phyloP scores from a whole-genome alignment of 1,140 invertebrate species.

The Camponotus pennsylvanicus region DNA sequence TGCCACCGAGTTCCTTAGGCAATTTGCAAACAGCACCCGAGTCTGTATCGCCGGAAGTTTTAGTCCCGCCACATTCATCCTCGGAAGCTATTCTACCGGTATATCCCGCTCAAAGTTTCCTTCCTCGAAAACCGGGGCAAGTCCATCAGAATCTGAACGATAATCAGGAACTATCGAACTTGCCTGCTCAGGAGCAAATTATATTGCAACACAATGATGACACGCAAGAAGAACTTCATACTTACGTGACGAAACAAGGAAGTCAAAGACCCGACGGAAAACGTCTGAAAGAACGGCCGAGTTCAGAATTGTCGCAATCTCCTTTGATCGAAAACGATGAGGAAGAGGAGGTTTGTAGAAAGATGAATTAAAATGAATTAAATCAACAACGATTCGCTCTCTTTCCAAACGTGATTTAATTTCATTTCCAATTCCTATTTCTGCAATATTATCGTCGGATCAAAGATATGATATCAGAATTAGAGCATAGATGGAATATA shows the following conservation, averaged over 20 bases:
- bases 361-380: not conserved
- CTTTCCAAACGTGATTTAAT: constrained; percentile 2
- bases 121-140: constrained; percentile 61
- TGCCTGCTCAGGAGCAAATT: constrained; percentile 54
- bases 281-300: constrained; percentile 31
- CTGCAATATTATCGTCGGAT: constrained; percentile 28
- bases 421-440: constrained; percentile 22
- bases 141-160: constrained; percentile 47
- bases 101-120: constrained; percentile 80
- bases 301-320: constrained; percentile 2
- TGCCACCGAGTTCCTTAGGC: constrained; percentile 72
- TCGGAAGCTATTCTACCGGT: constrained; percentile 80
- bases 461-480: constrained; percentile 11
- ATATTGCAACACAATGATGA: constrained; percentile 43
- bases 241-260: constrained; percentile 42
- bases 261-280: constrained; percentile 38
- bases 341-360: constrained; percentile 76
- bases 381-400: constrained; percentile 6
- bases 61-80: constrained; percentile 77
- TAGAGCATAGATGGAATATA: constrained; percentile 28
- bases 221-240: constrained; percentile 19
- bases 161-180: constrained; percentile 37
- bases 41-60: constrained; percentile 70
- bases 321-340: constrained; percentile 66
- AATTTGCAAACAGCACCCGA: constrained; percentile 72